Evolutionary conservation across 2,113 vertebrate genomes (phyloP), one percentile per base, ranked within the genome.

Genomic region (Cyanoramphus novaezelandiae): DNA sequence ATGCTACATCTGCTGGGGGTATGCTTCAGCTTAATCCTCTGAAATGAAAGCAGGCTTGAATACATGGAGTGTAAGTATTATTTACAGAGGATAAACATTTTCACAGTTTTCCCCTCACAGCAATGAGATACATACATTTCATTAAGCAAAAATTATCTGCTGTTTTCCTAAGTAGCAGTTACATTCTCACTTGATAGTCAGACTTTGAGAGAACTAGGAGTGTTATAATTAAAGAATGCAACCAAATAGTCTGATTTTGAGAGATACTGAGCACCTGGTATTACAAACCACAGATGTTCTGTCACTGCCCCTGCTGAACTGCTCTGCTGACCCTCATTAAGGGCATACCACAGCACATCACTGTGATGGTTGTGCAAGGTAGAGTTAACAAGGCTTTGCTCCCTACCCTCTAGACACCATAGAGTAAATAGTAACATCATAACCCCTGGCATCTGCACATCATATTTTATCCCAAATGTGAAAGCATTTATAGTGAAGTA

Each of bases 141-240:
- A 92, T 90, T 97, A 93, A 90, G 75, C 53, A 91, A 87, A 95
- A 89, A 60, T 39, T 25, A 90, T 87, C 6, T 7, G 28, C 80
- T 93, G 19, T 52, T 96, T 94, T 95, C 77, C 52, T 50, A 82
- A 95, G 57, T 27, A 90, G 49, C 82, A 87, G 76, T 62, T 92
- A 76, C 82, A 46, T 91, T 93, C 76, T 93, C 12, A 31, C 92
- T 95, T 97, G 75, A 94, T 69, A 91, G 90, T 92, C 79, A 87
- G 76, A 82, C 67, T 65, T 75, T 46, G 28, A 80, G 44, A 47
- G 44, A 94, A 47, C 39, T 25, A 63, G 33, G 55, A 50, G 41
- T 31, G 23, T 59, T 93, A 95, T 94, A 89, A 92, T 82, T 69
- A 92, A 87, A 84, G 18, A 59, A 70, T 72, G 74, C 47, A 93